phyloP scores from a whole-genome alignment of 1,140 invertebrate species.

The Neotoxoptera formosana region DNA sequence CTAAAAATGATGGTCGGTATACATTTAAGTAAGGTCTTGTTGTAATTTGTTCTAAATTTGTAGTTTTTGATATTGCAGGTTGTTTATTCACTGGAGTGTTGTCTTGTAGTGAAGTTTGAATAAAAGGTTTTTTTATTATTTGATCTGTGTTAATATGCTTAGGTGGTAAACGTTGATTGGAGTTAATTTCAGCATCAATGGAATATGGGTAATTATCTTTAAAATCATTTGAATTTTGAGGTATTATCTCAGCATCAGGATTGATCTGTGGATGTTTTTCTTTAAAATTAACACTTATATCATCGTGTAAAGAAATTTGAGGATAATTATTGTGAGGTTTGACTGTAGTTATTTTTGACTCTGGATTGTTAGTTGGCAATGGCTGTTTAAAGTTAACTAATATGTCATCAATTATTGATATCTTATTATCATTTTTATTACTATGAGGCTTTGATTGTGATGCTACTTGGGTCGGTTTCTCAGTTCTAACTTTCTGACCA shows the following conservation, averaged over 20 bases:
- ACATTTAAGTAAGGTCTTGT: conserved; percentile 48
- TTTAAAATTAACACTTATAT: conserved; percentile 49
- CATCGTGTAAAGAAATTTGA: conserved; percentile 63
- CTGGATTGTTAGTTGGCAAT: conserved; percentile 66
- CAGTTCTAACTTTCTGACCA: conserved; percentile 72
- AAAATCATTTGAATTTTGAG: conserved; percentile 31
- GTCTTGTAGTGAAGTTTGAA: conserved; percentile 57
- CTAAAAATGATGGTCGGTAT: conserved; percentile 53
- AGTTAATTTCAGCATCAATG: not conserved
- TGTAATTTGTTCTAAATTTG: conserved; percentile 67
- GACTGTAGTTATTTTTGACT: conserved; percentile 64
- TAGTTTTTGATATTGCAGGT: conserved; percentile 66
- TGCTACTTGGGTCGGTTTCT: conserved; percentile 44
- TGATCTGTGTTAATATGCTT: conserved; percentile 1
- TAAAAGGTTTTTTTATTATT: conserved; percentile 2
- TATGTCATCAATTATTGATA: conserved; percentile 63
- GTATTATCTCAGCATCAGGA: conserved; percentile 34
- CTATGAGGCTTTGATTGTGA: not conserved
- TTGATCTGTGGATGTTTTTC: not conserved
- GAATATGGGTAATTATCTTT: conserved; percentile 29
- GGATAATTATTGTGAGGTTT: not conserved
- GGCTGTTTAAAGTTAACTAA: conserved; percentile 67
- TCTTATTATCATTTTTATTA: conserved; percentile 42
- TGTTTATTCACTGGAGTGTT: conserved; percentile 67
- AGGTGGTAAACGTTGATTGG: conserved; percentile 1